Evolutionary conservation across 2,888 invertebrate genomes (phyloP).

Genomic region (Mesochorus sp.): DNA sequence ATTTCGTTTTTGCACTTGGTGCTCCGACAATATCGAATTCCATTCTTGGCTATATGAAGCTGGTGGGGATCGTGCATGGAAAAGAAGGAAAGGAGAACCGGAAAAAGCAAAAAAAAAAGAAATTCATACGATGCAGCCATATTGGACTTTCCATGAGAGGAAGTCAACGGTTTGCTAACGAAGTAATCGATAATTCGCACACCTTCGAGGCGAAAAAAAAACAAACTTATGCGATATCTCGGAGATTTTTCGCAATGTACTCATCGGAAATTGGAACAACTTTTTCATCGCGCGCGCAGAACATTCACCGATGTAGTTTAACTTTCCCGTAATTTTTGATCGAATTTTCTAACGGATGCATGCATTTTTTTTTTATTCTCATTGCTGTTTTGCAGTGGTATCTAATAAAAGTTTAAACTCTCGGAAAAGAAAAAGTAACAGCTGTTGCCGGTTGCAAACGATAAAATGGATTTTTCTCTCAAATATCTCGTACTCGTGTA

Average conservation of each 20-base stretch:
- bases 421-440: not conserved
- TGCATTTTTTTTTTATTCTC: not conserved
- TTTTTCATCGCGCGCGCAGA: not conserved
- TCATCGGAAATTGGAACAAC: not conserved
- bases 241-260: not conserved
- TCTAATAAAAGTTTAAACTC: not conserved
- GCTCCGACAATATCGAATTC: constrained; percentile 55
- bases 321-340: not conserved
- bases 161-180: constrained; percentile 32
- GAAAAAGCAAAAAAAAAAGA: constrained; percentile 15
- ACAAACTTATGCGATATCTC: not conserved
- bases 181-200: constrained; percentile 41
- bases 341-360: not conserved
- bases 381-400: not conserved
- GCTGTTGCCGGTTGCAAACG: not conserved
- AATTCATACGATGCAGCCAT: constrained; percentile 5
- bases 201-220: not conserved
- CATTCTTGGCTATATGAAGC: constrained; percentile 28
- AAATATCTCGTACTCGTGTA: not conserved
- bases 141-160: constrained; percentile 34
- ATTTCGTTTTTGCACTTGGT: constrained; percentile 41
- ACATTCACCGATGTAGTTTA: not conserved
- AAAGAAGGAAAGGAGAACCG: not conserved
- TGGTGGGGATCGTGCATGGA: not conserved
- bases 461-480: not conserved